A percentile compares a stretch with the other conserved stretches of the same genome.
Evolutionary conservation across 2,113 vertebrate genomes (phyloP).

Genomic region (Neolamprologus brichardi): DNA sequence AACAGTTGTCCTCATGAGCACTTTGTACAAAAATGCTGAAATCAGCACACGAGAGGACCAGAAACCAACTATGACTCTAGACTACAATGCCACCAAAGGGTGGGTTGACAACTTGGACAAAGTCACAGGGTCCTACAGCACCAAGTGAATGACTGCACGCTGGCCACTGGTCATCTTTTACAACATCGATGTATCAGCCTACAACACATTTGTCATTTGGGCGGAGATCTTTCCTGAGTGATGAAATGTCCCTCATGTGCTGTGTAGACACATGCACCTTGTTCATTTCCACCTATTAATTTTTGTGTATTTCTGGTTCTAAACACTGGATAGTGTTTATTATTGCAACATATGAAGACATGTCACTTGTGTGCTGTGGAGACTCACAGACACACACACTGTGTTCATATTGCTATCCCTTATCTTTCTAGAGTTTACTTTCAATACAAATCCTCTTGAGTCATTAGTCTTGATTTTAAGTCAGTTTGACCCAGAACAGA

Average conservation of each 20-base stretch:
- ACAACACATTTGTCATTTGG: not conserved
- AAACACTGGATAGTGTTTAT: not conserved
- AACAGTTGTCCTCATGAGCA: not conserved
- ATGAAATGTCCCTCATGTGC: not conserved
- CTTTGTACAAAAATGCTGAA: not conserved
- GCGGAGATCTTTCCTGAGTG: not conserved
- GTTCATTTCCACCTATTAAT: not conserved
- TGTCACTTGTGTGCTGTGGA: not conserved
- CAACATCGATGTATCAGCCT: not conserved
- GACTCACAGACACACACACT: not conserved
- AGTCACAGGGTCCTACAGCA: not conserved
- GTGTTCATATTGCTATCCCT: not conserved
- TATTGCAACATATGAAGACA: not conserved
- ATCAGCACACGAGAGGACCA: not conserved
- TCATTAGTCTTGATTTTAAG: not conserved
- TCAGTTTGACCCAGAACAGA: not conserved
- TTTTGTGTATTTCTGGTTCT: not conserved
- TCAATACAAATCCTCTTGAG: not conserved
- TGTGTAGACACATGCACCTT: not conserved
- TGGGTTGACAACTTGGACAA: not conserved
- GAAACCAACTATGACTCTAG: not conserved
- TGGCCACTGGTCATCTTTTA: not conserved
- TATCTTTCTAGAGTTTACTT: not conserved
- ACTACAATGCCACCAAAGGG: not conserved
- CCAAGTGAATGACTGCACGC: rapidly evolving